Percentiles rank a stretch among this genome's conserved stretches.
Conservation (phyloP, 1,140 invertebrate species). For the Euwallacea similis region DNA sequence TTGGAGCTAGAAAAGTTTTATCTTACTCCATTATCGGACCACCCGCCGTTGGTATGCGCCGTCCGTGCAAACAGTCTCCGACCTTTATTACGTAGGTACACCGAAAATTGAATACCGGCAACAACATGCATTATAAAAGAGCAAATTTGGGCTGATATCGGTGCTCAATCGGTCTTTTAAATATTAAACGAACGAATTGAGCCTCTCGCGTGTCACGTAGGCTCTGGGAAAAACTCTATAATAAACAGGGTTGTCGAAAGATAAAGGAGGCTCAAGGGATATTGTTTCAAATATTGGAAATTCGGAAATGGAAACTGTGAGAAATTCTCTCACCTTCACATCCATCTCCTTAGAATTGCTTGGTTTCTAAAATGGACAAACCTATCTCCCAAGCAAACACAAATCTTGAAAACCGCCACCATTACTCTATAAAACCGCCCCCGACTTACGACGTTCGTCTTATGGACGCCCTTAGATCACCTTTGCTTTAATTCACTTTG, state of each 20-base stretch:
- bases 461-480: neutral
- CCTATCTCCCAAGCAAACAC: slow-evolving; percentile 11
- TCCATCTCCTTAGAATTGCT: neutral
- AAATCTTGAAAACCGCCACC: slow-evolving; percentile 16
- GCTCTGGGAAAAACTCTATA: slow-evolving; percentile 17
- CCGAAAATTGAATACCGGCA: slow-evolving; percentile 43
- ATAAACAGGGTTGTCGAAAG: slow-evolving; percentile 13
- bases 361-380: neutral
- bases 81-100: slow-evolving; percentile 16
- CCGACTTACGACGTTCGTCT: slow-evolving; percentile 7
- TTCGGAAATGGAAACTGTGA: neutral
- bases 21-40: slow-evolving; percentile 1
- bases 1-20: slow-evolving; percentile 22
- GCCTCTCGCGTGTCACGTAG: slow-evolving; percentile 33
- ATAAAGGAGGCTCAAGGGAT: slow-evolving; percentile 7
- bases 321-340: too few relatives aligned
- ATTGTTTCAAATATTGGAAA: neutral
- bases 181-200: slow-evolving; percentile 45
- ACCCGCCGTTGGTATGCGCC: neutral
- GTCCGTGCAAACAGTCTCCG: slow-evolving; percentile 12
- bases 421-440: slow-evolving; percentile 12
- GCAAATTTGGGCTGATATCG: slow-evolving; percentile 44
- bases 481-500: too few relatives aligned
- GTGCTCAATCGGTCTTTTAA: slow-evolving; percentile 45
- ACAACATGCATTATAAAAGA: slow-evolving; percentile 44